Conservation (phyloP, 2,113 vertebrate genomes). For the Aix galericulata region DNA sequence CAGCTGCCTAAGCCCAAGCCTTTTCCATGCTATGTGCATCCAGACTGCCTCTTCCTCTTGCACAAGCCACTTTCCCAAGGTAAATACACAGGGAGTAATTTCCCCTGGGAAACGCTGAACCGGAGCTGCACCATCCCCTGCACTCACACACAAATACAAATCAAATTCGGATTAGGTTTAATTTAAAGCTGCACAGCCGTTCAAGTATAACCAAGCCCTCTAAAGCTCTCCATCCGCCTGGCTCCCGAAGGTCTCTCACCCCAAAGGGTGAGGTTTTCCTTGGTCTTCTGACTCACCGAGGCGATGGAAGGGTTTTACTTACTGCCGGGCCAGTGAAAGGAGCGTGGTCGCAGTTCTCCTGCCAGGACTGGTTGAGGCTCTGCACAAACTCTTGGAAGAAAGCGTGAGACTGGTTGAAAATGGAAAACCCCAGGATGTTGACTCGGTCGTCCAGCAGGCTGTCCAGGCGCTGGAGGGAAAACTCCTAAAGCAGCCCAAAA, state of each 20-base stretch:
- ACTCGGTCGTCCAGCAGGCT: conserved; percentile 87
- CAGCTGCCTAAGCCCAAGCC: neutral
- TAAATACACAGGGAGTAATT: neutral
- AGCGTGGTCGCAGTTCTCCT: conserved; percentile 97
- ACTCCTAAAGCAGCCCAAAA: conserved; percentile 82
- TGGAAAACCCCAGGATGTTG: conserved; percentile 95
- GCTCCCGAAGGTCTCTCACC: neutral
- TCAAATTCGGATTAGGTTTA: neutral
- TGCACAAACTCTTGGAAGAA: conserved; percentile 95
- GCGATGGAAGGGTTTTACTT: conserved; percentile 48
- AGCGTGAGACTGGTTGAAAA: conserved; percentile 94
- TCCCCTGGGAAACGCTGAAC: accelerated
- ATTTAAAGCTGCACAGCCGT: neutral
- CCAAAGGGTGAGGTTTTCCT: neutral
- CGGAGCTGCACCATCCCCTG: neutral
- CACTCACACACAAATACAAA: neutral
- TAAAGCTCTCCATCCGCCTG: neutral
- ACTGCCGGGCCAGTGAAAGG: conserved; percentile 94
- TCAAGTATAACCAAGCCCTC: neutral
- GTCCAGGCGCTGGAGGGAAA: conserved; percentile 91
- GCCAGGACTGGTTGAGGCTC: conserved; percentile 97
- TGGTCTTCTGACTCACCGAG: neutral
- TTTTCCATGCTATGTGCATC: neutral
- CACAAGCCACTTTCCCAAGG: neutral
- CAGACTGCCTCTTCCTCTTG: neutral